phyloP scores from a whole-genome alignment of 2,113 vertebrate genomes.

The Dendrocopos noguchii region DNA sequence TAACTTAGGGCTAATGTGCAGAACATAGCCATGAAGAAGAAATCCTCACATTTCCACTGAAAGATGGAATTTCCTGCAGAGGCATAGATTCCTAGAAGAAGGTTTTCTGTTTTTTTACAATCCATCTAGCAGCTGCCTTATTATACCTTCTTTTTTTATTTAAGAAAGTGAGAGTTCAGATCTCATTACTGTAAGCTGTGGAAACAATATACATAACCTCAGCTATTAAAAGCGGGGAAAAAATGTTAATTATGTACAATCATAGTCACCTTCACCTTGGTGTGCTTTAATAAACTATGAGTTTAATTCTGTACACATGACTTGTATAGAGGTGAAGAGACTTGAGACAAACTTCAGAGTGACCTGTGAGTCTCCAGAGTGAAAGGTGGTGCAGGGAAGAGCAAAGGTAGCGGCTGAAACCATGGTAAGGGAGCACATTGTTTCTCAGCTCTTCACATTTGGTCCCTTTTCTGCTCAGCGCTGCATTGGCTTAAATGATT shows the following conservation, averaged over 20 bases:
- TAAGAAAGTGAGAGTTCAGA: constrained; percentile 5
- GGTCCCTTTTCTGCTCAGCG: neutral
- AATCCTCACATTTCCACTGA: neutral
- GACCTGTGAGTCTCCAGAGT: neutral
- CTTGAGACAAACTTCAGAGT: constrained; percentile 6
- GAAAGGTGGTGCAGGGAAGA: neutral
- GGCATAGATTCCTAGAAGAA: neutral
- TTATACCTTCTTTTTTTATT: neutral
- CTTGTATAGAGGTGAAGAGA: constrained; percentile 9
- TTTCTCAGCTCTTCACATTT: neutral
- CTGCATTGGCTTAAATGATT: neutral
- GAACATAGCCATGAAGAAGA: neutral
- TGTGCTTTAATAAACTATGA: constrained; percentile 5
- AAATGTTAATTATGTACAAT: constrained; percentile 8
- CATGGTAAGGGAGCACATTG: neutral
- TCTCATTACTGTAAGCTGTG: constrained; percentile 16
- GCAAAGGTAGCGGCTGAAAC: neutral
- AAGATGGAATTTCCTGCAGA: neutral
- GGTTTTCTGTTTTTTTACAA: neutral
- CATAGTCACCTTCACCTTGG: constrained; percentile 20
- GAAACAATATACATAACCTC: constrained; percentile 43
- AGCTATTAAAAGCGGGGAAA: neutral
- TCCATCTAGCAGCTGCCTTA: neutral
- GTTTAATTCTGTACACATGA: constrained; percentile 34
- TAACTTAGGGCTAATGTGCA: neutral